phyloP scores from a whole-genome alignment of 2,113 vertebrate genomes.

The Rostratula benghalensis region DNA sequence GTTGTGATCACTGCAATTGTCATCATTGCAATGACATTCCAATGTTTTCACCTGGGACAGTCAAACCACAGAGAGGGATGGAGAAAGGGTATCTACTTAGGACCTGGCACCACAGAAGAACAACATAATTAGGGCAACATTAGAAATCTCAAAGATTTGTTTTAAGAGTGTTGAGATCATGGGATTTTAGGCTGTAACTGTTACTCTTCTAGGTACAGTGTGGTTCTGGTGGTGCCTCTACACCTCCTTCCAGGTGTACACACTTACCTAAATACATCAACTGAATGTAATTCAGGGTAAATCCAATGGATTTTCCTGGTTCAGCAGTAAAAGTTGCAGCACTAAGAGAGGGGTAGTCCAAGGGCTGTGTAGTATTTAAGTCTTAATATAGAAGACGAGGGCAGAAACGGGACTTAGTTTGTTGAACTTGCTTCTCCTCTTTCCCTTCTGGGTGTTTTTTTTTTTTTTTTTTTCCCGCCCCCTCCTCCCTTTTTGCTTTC shows the following conservation, averaged over 20 bases:
- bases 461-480: not conserved
- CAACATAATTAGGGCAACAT: not conserved
- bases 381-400: not conserved
- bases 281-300: not conserved
- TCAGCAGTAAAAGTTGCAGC: not conserved
- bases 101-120: not conserved
- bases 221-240: not conserved
- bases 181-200: not conserved
- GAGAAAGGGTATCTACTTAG: not conserved
- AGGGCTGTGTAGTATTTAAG: rapidly evolving
- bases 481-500: too few species aligned
- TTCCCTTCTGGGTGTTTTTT: not conserved
- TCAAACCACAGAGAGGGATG: not conserved
- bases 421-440: not conserved
- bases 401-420: not conserved
- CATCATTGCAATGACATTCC: not conserved
- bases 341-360: not conserved
- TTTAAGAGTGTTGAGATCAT: not conserved
- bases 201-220: not conserved
- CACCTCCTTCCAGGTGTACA: not conserved
- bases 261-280: not conserved
- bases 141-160: not conserved
- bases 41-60: not conserved
- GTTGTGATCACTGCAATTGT: not conserved
- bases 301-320: not conserved